Conservation (phyloP, 1,140 invertebrate genomes). For the Panagrolaimus sp. region DNA sequence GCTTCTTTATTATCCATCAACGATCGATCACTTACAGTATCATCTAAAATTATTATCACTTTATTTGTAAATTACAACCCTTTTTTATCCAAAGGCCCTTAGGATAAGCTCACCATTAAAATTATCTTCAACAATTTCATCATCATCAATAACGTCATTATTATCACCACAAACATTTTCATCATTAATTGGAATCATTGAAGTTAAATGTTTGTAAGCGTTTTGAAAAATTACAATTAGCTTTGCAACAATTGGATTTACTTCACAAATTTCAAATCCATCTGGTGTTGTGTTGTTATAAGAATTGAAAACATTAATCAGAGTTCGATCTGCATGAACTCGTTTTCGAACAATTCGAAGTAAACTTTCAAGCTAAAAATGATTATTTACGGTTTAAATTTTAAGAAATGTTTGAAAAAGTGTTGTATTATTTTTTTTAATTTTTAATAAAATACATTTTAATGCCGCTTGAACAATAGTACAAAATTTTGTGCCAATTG, state of each 20-base stretch:
- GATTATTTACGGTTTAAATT: not conserved
- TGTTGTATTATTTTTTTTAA: too few relatives aligned
- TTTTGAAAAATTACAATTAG: constrained; percentile 43
- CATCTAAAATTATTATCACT: not conserved
- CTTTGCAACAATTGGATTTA: constrained; percentile 43
- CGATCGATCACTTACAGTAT: not conserved
- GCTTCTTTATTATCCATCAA: not conserved
- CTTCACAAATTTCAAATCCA: constrained; percentile 38
- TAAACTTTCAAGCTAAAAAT: constrained; percentile 36
- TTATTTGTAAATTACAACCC: constrained; percentile 14
- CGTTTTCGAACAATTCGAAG: constrained; percentile 41
- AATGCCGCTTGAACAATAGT: too few relatives aligned
- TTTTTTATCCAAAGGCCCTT: constrained; percentile 13
- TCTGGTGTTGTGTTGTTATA: constrained; percentile 36
- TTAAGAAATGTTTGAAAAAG: not conserved
- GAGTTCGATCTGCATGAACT: constrained; percentile 34
- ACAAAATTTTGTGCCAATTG: too few relatives aligned
- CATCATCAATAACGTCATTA: not conserved
- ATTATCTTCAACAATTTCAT: constrained; percentile 14
- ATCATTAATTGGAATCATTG: not conserved
- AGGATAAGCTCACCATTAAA: not conserved
- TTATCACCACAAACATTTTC: not conserved
- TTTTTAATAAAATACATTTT: too few relatives aligned
- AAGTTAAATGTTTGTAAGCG: constrained; percentile 39
- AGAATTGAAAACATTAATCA: constrained; percentile 43